Evolutionary conservation across 2,888 invertebrate species (phyloP).

Genomic region (Micoletzkya japonica): DNA sequence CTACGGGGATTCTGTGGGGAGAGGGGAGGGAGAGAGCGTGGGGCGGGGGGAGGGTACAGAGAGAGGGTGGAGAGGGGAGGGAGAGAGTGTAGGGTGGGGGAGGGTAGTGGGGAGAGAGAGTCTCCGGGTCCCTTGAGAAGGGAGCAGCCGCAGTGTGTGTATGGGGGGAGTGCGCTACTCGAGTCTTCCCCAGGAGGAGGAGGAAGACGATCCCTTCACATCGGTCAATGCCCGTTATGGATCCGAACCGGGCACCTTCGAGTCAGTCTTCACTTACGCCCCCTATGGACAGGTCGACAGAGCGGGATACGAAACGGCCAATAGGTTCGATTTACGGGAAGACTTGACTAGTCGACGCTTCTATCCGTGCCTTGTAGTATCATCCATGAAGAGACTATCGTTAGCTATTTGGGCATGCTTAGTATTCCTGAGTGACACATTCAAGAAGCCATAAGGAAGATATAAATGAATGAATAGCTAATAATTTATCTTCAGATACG

Average conservation of each 20-base stretch:
- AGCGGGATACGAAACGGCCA: constrained; percentile 47
- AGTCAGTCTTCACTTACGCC: constrained; percentile 50
- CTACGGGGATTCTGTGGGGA: neutral
- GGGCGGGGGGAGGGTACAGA: neutral
- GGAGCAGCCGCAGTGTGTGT: constrained; percentile 1
- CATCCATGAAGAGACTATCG: too few relatives aligned
- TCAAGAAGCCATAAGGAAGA: too few relatives aligned
- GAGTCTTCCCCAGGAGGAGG: constrained; percentile 11
- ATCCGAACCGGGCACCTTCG: constrained; percentile 42
- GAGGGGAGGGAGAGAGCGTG: neutral
- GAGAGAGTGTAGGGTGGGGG: neutral
- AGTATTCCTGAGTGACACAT: neutral
- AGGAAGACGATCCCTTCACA: constrained; percentile 6
- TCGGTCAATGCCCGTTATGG: constrained; percentile 34
- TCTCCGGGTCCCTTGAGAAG: neutral
- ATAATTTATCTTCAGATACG: constrained; percentile 32
- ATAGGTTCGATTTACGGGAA: constrained; percentile 31
- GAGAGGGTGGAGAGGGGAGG: neutral
- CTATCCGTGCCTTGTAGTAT: neutral
- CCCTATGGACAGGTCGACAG: constrained; percentile 50
- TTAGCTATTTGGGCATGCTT: too few relatives aligned
- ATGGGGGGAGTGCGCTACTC: constrained; percentile 26
- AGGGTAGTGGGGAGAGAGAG: neutral
- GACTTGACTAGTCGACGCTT: neutral
- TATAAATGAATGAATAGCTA: too few relatives aligned